Percentiles rank a stretch among this genome's conserved stretches.
phyloP scores from a whole-genome alignment of 2,113 vertebrate genomes.

The Tichodroma muraria region DNA sequence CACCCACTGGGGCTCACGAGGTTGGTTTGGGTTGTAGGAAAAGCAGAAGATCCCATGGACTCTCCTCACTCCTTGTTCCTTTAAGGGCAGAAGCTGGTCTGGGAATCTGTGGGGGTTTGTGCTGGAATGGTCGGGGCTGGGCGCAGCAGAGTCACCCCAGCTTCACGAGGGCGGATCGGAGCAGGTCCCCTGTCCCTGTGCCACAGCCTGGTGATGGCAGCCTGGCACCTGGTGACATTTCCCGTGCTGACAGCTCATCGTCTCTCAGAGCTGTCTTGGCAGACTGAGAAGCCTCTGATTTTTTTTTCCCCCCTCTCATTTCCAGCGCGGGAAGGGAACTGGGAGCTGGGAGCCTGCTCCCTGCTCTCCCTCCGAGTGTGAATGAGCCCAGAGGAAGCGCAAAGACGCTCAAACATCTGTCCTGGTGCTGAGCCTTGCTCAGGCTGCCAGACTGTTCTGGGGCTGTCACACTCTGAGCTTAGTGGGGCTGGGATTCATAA shows the following conservation, averaged over 20 bases:
- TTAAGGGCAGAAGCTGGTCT: neutral
- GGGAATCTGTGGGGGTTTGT: neutral
- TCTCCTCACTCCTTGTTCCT: neutral
- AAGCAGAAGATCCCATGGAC: neutral
- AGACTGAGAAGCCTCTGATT: neutral
- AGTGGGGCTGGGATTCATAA: neutral
- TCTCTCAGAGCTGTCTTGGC: neutral
- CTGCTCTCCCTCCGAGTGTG: neutral
- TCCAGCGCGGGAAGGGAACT: neutral
- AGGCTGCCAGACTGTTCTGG: neutral
- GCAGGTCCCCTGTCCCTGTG: neutral
- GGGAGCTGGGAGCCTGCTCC: neutral
- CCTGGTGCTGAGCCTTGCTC: neutral
- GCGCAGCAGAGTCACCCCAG: neutral
- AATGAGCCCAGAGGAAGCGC: neutral
- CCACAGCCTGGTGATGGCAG: neutral
- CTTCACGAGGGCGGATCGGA: fast-evolving
- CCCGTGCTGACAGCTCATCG: neutral
- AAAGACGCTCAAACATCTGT: neutral
- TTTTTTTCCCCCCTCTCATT: neutral
- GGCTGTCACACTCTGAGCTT: neutral
- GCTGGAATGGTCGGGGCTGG: fast-evolving
- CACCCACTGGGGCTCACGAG: neutral
- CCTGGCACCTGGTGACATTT: neutral
- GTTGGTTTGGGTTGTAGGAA: neutral